phyloP scores from a whole-genome alignment of 37 sponge, comb jelly and placozoan species.

The Lycopodina hypogea region DNA sequence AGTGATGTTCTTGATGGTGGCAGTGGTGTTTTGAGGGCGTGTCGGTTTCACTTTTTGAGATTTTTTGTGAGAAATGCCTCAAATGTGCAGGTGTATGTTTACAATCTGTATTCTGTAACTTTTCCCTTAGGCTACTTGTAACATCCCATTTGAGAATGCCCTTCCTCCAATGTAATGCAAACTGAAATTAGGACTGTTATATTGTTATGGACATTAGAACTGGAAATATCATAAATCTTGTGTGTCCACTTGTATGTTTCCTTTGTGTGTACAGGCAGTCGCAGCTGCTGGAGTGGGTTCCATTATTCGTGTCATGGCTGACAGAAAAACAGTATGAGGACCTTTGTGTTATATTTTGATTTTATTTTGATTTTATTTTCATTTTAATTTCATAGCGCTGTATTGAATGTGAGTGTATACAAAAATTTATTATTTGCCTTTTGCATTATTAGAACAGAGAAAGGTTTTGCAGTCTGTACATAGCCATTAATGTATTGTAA shows the following conservation, averaged over 20 bases:
- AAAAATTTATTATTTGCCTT: not conserved
- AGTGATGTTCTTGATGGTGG: not conserved
- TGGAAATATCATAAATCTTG: too few relatives aligned
- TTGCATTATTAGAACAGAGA: not conserved
- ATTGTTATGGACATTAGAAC: too few relatives aligned
- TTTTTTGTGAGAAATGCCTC: not conserved
- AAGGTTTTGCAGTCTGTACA: not conserved
- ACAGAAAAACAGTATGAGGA: constrained; percentile 86
- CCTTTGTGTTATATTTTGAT: not conserved
- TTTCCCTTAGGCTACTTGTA: too few relatives aligned
- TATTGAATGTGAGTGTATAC: not conserved
- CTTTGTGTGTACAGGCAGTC: constrained; percentile 67
- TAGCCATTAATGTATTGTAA: too few relatives aligned
- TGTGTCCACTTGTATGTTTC: too few relatives aligned
- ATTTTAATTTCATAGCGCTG: too few relatives aligned
- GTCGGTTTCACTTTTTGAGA: not conserved
- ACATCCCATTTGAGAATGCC: too few relatives aligned
- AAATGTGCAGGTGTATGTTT: not conserved
- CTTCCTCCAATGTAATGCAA: too few relatives aligned
- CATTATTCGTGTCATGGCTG: constrained; percentile 92
- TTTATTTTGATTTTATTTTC: not conserved
- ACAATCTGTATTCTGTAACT: too few relatives aligned
- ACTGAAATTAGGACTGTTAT: too few relatives aligned
- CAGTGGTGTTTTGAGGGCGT: not conserved
- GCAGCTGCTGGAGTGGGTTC: constrained; percentile 82